Conservation (phyloP, 2,113 vertebrate genomes). For the Periophthalmus modestus region DNA sequence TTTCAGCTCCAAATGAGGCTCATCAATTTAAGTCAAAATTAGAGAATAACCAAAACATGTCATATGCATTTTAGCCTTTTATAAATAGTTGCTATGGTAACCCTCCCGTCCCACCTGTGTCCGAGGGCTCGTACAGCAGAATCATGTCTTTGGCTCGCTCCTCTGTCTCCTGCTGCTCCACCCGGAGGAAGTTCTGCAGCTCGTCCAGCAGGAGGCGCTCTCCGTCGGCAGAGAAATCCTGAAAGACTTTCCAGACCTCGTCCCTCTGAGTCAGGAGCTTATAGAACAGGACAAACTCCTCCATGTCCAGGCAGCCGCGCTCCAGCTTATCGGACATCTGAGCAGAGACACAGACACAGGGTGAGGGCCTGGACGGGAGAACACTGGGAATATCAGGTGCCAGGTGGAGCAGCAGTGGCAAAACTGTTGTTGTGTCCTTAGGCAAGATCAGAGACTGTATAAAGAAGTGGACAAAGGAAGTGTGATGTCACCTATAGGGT, state of each 20-base stretch:
- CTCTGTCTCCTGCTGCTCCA: constrained; percentile 83
- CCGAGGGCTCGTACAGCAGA: constrained; percentile 85
- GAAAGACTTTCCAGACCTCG: constrained; percentile 86
- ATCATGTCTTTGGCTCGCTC: constrained; percentile 81
- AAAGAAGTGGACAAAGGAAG: no score
- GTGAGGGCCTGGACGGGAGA: no score
- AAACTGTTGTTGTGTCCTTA: no score
- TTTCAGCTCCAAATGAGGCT: no score
- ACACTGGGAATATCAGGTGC: no score
- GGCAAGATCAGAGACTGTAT: no score
- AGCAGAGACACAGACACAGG: background rate
- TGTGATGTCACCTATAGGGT: no score
- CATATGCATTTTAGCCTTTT: no score
- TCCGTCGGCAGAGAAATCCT: constrained; percentile 83
- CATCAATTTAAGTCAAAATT: no score
- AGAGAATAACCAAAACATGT: no score
- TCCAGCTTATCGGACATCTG: constrained; percentile 89
- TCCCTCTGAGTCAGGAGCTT: constrained; percentile 88
- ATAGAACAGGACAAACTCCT: constrained; percentile 95
- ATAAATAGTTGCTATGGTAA: background rate
- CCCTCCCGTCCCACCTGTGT: constrained; percentile 75
- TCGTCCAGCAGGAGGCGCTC: constrained; percentile 85
- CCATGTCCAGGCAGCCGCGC: constrained; percentile 83
- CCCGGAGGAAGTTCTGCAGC: constrained; percentile 86
- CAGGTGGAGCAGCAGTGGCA: no score